Base-by-base conservation (phyloP, 2,888 invertebrate genomes). In the Limnephilus auricula region DNA sequence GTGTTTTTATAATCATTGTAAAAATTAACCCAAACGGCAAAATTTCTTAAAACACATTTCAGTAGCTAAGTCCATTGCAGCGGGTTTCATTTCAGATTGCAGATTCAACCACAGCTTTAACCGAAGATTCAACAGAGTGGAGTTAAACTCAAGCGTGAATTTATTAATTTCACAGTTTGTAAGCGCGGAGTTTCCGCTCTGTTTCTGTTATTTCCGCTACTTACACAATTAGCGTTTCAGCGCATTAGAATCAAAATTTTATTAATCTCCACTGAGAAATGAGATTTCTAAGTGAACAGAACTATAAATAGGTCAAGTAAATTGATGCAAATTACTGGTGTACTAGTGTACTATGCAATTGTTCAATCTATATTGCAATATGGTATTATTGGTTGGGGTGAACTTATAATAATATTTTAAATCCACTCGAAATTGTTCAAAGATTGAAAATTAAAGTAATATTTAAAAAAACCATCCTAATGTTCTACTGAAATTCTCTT, bases 111-210 rank as follows among this genome's bases (percentile, higher is more conserved):
- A 65, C 25, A 34, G 18, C 82, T 34, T 82, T n/a, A 82, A 82
- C 82, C 32, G 9, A 18, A 34, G 25, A 34, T 82, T 82, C 32
- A 34, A 32, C 82, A 82, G 25, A 65, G n/a, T 65, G 25, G 18
- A 65, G n/a, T 65, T 1, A 25, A 82, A 82, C 15, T 34, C 9
- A 25, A 37, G 82, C 82, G 82, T 82, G 34, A 82, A 82, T 82
- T 34, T 82, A 32, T 82, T 34, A 32, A 82, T 82, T 34, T 34
- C 82, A 82, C 82, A n/a, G 34, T 82, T 25, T 32, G 82, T 34
- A 25, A 82, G 25, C 34, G 34, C 18, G 1, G 32, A 82, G 34
- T 82, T 82, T 82, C 80, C 32, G 32, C 32, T 30, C 13, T 12
- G 80, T 80, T n/a, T 82, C 82, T 34, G 25, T 32, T 65, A 65